A percentile compares a stretch with the other conserved stretches of the same genome.
Evolutionary conservation across 2,797 vertebrate species (phyloP).

Genomic region (Macropus fuliginosus): DNA sequence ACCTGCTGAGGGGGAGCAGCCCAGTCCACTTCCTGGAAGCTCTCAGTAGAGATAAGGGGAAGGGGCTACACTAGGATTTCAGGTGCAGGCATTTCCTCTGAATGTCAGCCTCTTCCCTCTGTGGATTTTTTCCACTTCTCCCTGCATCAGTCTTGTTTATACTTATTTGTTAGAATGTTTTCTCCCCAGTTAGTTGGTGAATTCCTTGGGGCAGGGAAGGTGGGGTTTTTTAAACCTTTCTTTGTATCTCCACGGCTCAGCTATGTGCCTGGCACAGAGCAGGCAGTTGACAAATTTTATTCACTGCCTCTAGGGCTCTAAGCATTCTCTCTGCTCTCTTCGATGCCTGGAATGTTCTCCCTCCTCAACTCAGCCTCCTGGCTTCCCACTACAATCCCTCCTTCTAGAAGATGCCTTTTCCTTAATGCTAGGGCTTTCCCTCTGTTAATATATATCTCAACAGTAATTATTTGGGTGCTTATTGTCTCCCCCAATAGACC

Average conservation of each 20-base stretch:
- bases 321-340: neutral
- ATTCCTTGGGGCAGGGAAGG: neutral
- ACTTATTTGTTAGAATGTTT: neutral
- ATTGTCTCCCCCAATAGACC: no score
- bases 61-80: neutral
- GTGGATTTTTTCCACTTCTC: neutral
- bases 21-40: neutral
- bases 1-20: neutral
- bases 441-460: neutral
- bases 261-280: neutral
- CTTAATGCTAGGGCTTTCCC: neutral
- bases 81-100: neutral
- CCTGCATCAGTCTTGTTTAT: neutral
- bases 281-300: neutral
- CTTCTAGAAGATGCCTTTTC: neutral
- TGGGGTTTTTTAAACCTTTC: neutral
- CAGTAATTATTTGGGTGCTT: neutral
- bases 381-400: neutral
- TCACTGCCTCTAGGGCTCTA: neutral
- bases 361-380: neutral
- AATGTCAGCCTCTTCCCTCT: no score
- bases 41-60: neutral
- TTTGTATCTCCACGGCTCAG: neutral
- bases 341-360: neutral
- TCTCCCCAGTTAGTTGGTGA: neutral